These are phyloP conservation scores for Asteroscopus sphinx DNA, from an alignment of 2,888 invertebrate species.

Conservation along the genomic window DNA sequence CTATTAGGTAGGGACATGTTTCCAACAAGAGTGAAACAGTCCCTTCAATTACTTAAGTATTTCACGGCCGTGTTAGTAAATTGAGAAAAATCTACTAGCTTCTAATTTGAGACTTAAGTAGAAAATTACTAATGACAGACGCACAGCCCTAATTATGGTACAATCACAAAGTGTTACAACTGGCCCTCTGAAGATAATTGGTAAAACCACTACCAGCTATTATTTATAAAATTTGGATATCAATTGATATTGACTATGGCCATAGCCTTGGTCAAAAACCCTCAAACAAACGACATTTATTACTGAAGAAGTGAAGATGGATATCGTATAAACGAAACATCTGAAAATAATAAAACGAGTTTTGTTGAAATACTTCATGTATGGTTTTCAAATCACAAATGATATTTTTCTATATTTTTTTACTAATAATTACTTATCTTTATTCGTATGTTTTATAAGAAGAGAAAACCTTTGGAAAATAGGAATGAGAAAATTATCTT, in stretches of 20 bases:
- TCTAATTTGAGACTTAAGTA: slow-evolving; percentile 49
- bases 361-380: too few relatives aligned
- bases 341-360: too few relatives aligned
- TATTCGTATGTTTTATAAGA: too few relatives aligned
- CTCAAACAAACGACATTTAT: background rate
- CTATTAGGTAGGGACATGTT: slow-evolving; percentile 21
- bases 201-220: slow-evolving; percentile 8
- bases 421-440: background rate
- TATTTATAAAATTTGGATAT: background rate
- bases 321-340: too few relatives aligned
- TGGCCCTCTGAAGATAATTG: slow-evolving; percentile 30
- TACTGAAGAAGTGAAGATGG: too few relatives aligned
- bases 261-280: background rate
- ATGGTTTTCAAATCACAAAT: too few relatives aligned
- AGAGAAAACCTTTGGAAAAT: too few relatives aligned
- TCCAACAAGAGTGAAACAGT: slow-evolving; percentile 19
- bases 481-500: background rate
- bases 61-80: slow-evolving; percentile 51
- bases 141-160: slow-evolving; percentile 74
- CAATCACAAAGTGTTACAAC: slow-evolving; percentile 57
- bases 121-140: slow-evolving; percentile 57
- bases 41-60: slow-evolving; percentile 50
- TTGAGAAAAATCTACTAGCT: slow-evolving; percentile 37
- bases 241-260: slow-evolving; percentile 1
- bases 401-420: background rate